Conservation (phyloP, 2,113 vertebrate genomes). For the Antigone vipio region DNA sequence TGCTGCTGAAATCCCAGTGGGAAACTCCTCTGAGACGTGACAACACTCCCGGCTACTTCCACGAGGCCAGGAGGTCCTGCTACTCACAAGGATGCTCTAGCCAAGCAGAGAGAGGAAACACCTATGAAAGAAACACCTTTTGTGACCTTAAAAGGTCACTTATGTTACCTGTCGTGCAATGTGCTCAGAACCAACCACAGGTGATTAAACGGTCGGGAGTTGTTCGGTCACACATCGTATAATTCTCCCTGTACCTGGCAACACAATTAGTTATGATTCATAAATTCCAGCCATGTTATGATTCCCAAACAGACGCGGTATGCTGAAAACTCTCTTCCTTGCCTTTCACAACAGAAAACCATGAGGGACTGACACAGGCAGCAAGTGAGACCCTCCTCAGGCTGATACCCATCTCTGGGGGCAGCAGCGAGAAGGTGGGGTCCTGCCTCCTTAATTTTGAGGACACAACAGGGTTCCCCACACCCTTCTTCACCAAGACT, state of each 20-base stretch:
- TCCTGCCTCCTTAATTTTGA: background rate
- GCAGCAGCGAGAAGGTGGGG: background rate
- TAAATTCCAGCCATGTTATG: background rate
- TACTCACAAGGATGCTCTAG: background rate
- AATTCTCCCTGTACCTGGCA: background rate
- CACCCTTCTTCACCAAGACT: background rate
- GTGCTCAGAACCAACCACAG: background rate
- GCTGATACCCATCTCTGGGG: background rate
- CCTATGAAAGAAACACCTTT: background rate
- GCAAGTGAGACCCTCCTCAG: background rate
- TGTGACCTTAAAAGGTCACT: background rate
- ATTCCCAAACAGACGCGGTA: background rate
- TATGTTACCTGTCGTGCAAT: background rate
- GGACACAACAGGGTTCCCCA: background rate
- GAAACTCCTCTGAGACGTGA: background rate
- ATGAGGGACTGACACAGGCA: background rate
- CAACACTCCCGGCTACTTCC: background rate
- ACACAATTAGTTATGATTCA: background rate
- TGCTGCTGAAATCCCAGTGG: background rate
- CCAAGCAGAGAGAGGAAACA: background rate
- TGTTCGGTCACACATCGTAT: background rate
- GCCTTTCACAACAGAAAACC: background rate
- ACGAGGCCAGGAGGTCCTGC: background rate
- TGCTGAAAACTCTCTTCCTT: background rate
- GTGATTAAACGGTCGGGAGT: background rate